Conservation (phyloP, 2,888 invertebrate species). For the Busseola fusca region DNA sequence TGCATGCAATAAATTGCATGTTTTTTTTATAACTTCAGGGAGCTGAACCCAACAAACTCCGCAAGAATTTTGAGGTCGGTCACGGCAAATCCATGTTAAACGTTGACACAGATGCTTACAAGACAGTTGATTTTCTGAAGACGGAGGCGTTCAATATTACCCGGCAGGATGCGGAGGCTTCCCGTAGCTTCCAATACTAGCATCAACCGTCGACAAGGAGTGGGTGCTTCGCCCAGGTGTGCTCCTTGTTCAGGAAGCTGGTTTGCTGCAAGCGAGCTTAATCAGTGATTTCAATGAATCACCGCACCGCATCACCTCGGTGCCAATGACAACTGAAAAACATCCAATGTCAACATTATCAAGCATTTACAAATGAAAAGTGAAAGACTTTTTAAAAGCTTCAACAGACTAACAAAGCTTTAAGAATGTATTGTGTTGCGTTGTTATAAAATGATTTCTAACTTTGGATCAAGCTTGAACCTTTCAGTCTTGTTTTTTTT, state of each 20-base stretch:
- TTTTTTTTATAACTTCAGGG: conserved; percentile 58
- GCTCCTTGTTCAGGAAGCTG: conserved; percentile 5
- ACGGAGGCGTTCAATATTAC: conserved; percentile 97
- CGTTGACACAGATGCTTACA: conserved; percentile 91
- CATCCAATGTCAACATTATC: conserved; percentile 19
- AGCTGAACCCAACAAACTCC: conserved; percentile 62
- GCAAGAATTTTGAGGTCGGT: conserved; percentile 61
- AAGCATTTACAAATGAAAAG: conserved; percentile 26
- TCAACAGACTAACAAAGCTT: conserved; percentile 29
- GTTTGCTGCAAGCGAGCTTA: conserved; percentile 3
- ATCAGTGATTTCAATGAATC: conserved; percentile 1
- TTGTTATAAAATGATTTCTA: conserved; percentile 1
- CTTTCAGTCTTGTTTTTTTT: not conserved
- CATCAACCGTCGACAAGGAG: conserved; percentile 17
- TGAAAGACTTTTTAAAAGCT: conserved; percentile 30
- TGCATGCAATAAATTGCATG: no score
- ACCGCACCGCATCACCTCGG: not conserved
- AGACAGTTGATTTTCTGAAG: conserved; percentile 97
- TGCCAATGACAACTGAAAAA: conserved; percentile 7
- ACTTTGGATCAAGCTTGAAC: not conserved
- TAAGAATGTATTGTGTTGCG: conserved; percentile 26
- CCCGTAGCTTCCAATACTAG: conserved; percentile 75
- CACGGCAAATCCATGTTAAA: conserved; percentile 75
- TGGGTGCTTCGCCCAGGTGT: not conserved
- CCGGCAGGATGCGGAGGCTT: conserved; percentile 93